Conservation (phyloP, 2,797 vertebrate genomes). For the Crax fasciolata region DNA sequence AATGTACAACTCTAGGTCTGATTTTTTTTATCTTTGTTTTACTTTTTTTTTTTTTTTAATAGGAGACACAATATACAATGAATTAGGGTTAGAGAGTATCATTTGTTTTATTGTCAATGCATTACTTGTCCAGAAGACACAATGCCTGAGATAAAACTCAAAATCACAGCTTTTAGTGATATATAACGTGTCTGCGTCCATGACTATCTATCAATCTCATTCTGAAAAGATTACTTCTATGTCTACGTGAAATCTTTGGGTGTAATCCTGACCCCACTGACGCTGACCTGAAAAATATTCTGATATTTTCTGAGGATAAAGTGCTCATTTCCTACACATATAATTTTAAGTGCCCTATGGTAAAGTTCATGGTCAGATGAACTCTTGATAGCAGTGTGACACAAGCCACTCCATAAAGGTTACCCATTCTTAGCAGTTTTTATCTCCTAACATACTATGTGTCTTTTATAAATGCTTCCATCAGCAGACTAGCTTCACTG, state of each 20-base stretch:
- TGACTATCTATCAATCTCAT: not conserved
- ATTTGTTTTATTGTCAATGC: not conserved
- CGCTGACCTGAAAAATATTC: not conserved
- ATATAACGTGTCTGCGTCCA: not conserved
- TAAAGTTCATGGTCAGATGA: slow-evolving; percentile 5
- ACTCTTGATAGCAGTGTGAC: not conserved
- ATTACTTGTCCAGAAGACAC: not conserved
- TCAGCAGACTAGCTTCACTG: not conserved
- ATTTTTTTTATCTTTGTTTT: not conserved
- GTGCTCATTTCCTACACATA: not conserved
- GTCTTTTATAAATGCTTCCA: not conserved
- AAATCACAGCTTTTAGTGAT: not conserved
- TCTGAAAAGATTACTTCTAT: not conserved
- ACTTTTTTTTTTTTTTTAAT: not conserved
- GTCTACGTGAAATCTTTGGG: not conserved
- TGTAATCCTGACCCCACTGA: not conserved
- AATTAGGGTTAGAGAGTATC: not conserved
- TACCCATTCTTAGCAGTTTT: not conserved
- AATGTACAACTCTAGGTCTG: not conserved
- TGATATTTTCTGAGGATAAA: not conserved
- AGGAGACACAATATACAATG: not conserved
- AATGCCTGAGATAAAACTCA: not conserved
- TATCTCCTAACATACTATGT: not conserved
- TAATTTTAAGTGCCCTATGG: not conserved
- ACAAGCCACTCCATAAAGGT: not conserved